A percentile compares a stretch with the other conserved stretches of the same genome.
phyloP scores from a whole-genome alignment of 2,113 vertebrate genomes.

The Agapornis roseicollis region DNA sequence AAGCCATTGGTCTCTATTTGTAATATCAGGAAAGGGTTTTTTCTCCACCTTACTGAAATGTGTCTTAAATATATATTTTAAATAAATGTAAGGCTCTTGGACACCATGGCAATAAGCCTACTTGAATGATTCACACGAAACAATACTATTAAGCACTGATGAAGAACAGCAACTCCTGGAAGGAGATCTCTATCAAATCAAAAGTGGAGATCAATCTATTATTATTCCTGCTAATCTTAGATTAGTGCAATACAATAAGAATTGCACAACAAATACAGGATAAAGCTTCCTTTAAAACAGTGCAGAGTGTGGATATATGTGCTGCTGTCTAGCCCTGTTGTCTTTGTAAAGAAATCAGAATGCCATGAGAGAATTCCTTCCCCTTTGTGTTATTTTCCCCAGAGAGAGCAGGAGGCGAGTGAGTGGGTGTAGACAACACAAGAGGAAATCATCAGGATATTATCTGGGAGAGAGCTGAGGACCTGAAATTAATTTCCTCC shows the following conservation, averaged over 20 bases:
- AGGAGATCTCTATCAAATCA: neutral
- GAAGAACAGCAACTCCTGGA: neutral
- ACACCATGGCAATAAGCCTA: neutral
- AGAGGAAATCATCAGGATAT: neutral
- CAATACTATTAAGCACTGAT: neutral
- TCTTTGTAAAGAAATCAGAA: neutral
- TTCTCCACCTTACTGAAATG: neutral
- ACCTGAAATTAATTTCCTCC: neutral
- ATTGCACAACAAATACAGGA: neutral
- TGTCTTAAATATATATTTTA: neutral
- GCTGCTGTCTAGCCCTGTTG: neutral
- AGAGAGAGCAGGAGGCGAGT: rapidly evolving
- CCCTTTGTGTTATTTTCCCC: neutral
- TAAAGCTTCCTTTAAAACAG: neutral
- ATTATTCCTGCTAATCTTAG: neutral
- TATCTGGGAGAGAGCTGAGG: neutral
- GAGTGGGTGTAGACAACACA: neutral
- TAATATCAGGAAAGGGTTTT: neutral
- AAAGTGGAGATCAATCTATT: neutral
- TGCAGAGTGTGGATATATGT: neutral
- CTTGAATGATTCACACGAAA: neutral
- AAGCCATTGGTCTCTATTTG: neutral
- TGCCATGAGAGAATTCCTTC: rapidly evolving
- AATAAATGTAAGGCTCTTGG: neutral
- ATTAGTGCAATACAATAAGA: neutral